A percentile compares a stretch with the other conserved stretches of the same genome.
These are phyloP conservation scores for Oryzias woworae DNA, from an alignment of 2,113 vertebrate species.

Conservation along the genomic window DNA sequence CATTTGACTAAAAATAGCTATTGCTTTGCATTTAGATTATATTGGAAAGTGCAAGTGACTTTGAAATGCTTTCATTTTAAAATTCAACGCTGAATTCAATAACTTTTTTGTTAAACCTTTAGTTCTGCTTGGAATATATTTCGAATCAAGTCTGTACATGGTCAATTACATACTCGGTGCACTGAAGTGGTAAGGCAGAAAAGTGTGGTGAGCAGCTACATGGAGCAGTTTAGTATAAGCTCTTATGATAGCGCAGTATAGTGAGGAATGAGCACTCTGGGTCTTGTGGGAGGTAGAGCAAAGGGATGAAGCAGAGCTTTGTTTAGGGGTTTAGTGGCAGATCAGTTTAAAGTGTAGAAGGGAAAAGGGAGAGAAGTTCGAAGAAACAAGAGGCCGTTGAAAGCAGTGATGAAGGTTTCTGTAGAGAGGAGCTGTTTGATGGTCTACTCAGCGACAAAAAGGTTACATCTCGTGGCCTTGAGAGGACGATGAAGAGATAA, in stretches of 20 bases:
- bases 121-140: too few relatives aligned
- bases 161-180: background rate
- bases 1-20: too few relatives aligned
- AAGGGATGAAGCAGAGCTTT: slow-evolving; percentile 29
- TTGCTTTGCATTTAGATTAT: too few relatives aligned
- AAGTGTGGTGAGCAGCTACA: slow-evolving; percentile 34
- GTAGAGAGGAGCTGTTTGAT: slow-evolving; percentile 23
- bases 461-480: slow-evolving; percentile 37
- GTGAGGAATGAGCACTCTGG: slow-evolving; percentile 30
- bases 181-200: slow-evolving; percentile 1
- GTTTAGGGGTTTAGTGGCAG: slow-evolving; percentile 34
- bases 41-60: too few relatives aligned
- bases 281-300: slow-evolving; percentile 5
- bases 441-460: slow-evolving; percentile 38
- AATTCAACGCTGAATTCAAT: too few relatives aligned
- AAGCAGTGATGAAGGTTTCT: slow-evolving; percentile 26
- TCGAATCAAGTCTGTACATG: too few relatives aligned
- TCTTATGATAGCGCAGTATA: slow-evolving; percentile 20
- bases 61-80: too few relatives aligned
- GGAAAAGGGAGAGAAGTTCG: slow-evolving; percentile 21
- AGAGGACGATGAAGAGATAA: slow-evolving; percentile 40
- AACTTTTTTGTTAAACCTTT: too few relatives aligned
- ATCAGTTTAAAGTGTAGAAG: slow-evolving; percentile 27
- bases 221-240: slow-evolving; percentile 42
- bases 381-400: background rate